Percentiles rank a stretch among this genome's conserved stretches.
These are phyloP conservation scores for Anabacerthia variegaticeps DNA, from an alignment of 2,797 vertebrate species.

Conservation along the genomic window DNA sequence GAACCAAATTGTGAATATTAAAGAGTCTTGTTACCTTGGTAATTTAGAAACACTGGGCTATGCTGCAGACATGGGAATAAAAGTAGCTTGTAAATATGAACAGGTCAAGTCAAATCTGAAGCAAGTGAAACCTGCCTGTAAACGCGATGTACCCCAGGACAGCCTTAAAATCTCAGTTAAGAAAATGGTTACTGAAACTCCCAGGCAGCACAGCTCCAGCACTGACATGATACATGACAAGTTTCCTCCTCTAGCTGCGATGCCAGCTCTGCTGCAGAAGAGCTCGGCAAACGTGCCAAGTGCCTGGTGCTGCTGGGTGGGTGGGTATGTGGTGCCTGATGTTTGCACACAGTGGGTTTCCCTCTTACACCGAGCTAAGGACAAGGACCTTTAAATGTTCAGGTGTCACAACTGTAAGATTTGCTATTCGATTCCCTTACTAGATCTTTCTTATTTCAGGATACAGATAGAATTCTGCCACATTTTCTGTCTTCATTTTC, in stretches of 20 bases:
- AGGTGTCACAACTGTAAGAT: background rate
- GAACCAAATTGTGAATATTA: slow-evolving; percentile 24
- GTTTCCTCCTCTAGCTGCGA: background rate
- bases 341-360: background rate
- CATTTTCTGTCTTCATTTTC: background rate
- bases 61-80: background rate
- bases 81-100: background rate
- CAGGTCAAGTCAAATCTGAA: background rate
- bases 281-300: rapidly evolving
- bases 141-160: background rate
- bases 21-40: slow-evolving; percentile 22
- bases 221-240: background rate
- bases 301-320: background rate
- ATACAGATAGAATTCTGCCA: background rate
- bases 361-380: background rate
- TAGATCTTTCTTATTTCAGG: background rate
- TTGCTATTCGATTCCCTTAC: background rate
- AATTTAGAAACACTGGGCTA: background rate
- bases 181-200: background rate
- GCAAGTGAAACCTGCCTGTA: background rate
- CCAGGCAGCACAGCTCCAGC: background rate
- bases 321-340: rapidly evolving
- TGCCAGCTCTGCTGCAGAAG: background rate
- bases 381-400: background rate
- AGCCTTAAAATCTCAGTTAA: background rate